A percentile compares a stretch with the other conserved stretches of the same genome.
Evolutionary conservation across 1,140 invertebrate species (phyloP).

Genomic region (Monochamus saltuarius): DNA sequence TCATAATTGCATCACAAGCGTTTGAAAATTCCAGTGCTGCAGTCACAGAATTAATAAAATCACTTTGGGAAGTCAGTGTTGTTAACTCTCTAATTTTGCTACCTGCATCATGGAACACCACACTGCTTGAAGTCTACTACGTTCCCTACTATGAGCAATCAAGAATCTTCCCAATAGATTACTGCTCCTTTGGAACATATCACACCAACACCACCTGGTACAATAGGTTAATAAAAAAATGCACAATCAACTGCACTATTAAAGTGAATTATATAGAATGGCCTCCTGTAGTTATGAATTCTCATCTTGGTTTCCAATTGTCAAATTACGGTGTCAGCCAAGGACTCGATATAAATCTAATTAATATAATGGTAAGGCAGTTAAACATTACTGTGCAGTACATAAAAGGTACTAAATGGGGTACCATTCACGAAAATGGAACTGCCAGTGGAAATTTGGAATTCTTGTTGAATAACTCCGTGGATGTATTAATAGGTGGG

Average conservation of each 20-base stretch:
- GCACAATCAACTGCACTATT: conserved; percentile 10
- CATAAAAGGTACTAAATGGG: neutral
- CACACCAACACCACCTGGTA: conserved; percentile 1
- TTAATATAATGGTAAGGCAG: conserved; percentile 8
- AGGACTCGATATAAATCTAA: neutral
- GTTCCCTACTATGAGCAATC: no score
- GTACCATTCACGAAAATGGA: neutral
- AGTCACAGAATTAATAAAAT: conserved; percentile 21
- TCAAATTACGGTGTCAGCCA: neutral
- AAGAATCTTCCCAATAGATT: conserved; percentile 2
- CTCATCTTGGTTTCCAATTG: neutral
- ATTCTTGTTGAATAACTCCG: neutral
- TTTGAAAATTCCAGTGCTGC: conserved; percentile 18
- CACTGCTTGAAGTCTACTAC: conserved; percentile 30
- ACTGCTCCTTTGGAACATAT: conserved; percentile 6
- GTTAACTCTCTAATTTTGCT: conserved; percentile 31
- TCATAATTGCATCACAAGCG: conserved; percentile 27
- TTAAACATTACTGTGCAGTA: conserved; percentile 9
- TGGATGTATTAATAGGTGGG: conserved; percentile 3
- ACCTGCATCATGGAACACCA: conserved; percentile 7
- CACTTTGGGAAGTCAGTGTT: conserved; percentile 26
- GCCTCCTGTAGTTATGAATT: conserved; percentile 2
- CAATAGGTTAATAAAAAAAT: neutral
- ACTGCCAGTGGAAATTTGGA: conserved; percentile 1
- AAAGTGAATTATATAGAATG: conserved; percentile 6